These are phyloP conservation scores for Chelonus insularis DNA, from an alignment of 1,140 invertebrate genomes.

Conservation along the genomic window DNA sequence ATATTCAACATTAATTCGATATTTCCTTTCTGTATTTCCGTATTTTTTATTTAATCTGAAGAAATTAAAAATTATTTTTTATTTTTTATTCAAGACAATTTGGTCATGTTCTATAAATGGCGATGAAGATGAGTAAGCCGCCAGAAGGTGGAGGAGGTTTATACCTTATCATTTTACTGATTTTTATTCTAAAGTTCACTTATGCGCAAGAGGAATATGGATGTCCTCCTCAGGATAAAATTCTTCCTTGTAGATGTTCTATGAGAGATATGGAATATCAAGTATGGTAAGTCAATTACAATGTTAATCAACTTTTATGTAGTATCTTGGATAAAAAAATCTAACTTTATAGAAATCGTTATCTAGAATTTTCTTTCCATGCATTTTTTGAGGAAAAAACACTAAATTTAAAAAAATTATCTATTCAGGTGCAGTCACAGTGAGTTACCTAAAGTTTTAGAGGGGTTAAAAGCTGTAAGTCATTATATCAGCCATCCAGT, in stretches of 20 bases:
- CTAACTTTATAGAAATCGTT: too few relatives aligned
- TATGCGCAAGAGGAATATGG: slow-evolving; percentile 50
- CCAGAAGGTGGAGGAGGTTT: slow-evolving; percentile 46
- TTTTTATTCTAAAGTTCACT: slow-evolving; percentile 21
- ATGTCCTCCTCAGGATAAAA: slow-evolving; percentile 68
- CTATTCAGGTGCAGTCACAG: slow-evolving; percentile 89
- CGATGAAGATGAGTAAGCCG: slow-evolving; percentile 46
- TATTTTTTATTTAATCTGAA: too few relatives aligned
- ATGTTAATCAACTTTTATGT: too few relatives aligned
- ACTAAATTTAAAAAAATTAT: too few relatives aligned
- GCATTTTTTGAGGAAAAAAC: neutral
- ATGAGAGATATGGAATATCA: slow-evolving; percentile 68
- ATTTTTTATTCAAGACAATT: neutral
- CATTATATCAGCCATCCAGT: slow-evolving; percentile 71
- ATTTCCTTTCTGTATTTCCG: too few relatives aligned
- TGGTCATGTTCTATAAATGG: neutral
- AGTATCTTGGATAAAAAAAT: too few relatives aligned
- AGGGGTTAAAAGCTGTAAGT: slow-evolving; percentile 72
- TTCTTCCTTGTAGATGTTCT: slow-evolving; percentile 70
- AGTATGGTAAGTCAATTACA: slow-evolving; percentile 63
- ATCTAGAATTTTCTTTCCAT: too few relatives aligned
- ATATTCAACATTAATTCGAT: too few relatives aligned
- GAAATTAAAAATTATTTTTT: neutral
- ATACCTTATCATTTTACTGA: slow-evolving; percentile 38
- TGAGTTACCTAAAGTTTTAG: slow-evolving; percentile 74